Base-by-base conservation (phyloP, 2,888 invertebrate species). In the Sinopyrophorus schimmeli region DNA sequence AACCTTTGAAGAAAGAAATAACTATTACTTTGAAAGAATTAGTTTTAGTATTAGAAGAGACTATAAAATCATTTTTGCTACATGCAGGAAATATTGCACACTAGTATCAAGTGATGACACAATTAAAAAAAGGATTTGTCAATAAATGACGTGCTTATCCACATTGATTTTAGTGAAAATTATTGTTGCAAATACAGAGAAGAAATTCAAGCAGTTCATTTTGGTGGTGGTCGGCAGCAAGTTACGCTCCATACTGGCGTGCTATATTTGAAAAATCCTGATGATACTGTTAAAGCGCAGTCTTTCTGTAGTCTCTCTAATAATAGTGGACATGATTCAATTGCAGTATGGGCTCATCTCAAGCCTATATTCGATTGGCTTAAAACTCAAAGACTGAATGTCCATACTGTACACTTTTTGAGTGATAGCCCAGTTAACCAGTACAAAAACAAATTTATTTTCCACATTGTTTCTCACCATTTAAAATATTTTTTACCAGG, bases 111-210 rank as follows among this genome's bases (percentile, higher is more conserved):
- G n/a, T n/a, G n/a, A n/a, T n/a, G n/a, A n/a, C n/a, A n/a, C n/a
- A n/a, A n/a, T n/a, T n/a, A n/a, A n/a, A n/a, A n/a, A n/a, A n/a
- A n/a, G n/a, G n/a, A n/a, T n/a, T n/a, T n/a, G n/a, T n/a, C n/a
- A n/a, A n/a, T n/a, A n/a, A 35, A 50, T 11, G 24, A n/a, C n/a
- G n/a, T n/a, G n/a, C n/a, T 52, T 10, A 42, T 48, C 11, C 52
- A 52, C 10, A 34, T 52, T 16, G 38, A 52, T 42, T 52, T 52
- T 21, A 27, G 42, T 7, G 47, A 53, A 39, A 53, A 53, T 21
- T 39, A 40, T 30, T 7, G 38, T 3, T 14, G 23, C 11, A 53
- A 53, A 38, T 43, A 39, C 24, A 5, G 10, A n/a, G 11, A 5
- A 2, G 47, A 51, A 24, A 47, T 47, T 11, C 47, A 52, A 26